These are phyloP conservation scores for Choristoneura rosaceana DNA, from an alignment of 2,888 invertebrate species.

Conservation along the genomic window DNA sequence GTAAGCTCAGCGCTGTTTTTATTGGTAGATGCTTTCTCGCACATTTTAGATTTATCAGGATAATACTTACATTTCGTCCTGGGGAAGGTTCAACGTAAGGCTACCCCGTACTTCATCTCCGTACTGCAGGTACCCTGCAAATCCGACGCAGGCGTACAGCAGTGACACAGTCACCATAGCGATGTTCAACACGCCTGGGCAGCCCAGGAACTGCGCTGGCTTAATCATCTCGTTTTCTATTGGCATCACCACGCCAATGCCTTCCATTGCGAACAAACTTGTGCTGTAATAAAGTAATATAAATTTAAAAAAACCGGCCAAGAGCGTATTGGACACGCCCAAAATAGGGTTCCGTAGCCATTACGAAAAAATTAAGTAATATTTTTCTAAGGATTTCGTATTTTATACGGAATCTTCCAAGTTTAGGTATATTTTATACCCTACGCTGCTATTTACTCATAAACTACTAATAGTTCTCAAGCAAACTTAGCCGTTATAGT, in stretches of 20 bases:
- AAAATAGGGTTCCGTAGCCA: too few species aligned
- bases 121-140: conserved; percentile 95
- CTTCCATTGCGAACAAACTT: conserved; percentile 98
- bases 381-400: too few species aligned
- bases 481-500: too few species aligned
- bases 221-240: conserved; percentile 96
- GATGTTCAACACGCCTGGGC: conserved; percentile 94
- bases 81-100: conserved; percentile 93
- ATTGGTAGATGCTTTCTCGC: too few species aligned
- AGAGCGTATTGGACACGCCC: too few species aligned
- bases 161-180: conserved; percentile 93
- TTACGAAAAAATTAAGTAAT: too few species aligned
- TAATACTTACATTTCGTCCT: conserved; percentile 86
- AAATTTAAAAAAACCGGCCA: conserved; percentile 34
- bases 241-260: conserved; percentile 96
- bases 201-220: conserved; percentile 92
- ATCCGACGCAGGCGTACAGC: conserved; percentile 93
- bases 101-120: conserved; percentile 90
- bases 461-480: too few species aligned
- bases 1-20: too few species aligned
- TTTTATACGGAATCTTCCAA: too few species aligned
- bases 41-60: too few species aligned
- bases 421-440: too few species aligned
- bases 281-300: conserved; percentile 73
- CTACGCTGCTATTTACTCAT: too few species aligned